Conservation (phyloP, 2,888 invertebrate genomes). For the Hemistola chrysoprasaria region DNA sequence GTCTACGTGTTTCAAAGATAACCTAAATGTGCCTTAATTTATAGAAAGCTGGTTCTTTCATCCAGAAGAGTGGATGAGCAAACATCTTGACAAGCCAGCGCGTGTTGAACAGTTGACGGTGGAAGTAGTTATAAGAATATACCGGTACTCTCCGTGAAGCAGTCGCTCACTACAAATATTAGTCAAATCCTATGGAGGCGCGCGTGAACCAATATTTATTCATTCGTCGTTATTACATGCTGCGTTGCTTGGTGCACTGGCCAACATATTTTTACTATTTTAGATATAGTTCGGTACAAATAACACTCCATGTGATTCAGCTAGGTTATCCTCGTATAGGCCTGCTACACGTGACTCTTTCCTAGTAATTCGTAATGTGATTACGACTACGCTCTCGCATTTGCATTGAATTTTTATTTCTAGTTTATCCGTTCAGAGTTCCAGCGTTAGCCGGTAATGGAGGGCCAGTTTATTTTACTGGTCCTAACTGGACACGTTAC, state of each 20-base stretch:
- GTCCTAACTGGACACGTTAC: slow-evolving; percentile 70
- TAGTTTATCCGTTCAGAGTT: slow-evolving; percentile 53
- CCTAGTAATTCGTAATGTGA: slow-evolving; percentile 35
- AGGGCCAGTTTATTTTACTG: slow-evolving; percentile 75
- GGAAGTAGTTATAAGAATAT: slow-evolving; percentile 75
- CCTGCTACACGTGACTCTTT: slow-evolving; percentile 28
- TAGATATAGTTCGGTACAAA: too few relatives aligned
- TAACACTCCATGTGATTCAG: background rate
- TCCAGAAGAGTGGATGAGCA: slow-evolving; percentile 51
- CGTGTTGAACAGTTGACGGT: slow-evolving; percentile 69
- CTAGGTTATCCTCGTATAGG: too few relatives aligned
- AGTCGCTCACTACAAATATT: slow-evolving; percentile 75
- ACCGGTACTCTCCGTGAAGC: slow-evolving; percentile 73
- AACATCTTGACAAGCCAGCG: slow-evolving; percentile 64
- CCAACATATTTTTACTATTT: too few relatives aligned
- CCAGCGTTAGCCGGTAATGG: slow-evolving; percentile 54
- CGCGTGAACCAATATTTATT: slow-evolving; percentile 71
- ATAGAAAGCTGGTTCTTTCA: slow-evolving; percentile 46
- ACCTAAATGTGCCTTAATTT: too few relatives aligned
- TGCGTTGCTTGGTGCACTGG: too few relatives aligned
- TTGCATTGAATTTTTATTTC: slow-evolving; percentile 71
- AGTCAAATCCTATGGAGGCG: slow-evolving; percentile 72
- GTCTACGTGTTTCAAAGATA: too few relatives aligned
- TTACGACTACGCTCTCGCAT: slow-evolving; percentile 36
- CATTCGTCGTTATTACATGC: slow-evolving; percentile 65